These are phyloP conservation scores for Cacoxenus indagator DNA, from an alignment of 2,888 invertebrate genomes.

Conservation along the genomic window DNA sequence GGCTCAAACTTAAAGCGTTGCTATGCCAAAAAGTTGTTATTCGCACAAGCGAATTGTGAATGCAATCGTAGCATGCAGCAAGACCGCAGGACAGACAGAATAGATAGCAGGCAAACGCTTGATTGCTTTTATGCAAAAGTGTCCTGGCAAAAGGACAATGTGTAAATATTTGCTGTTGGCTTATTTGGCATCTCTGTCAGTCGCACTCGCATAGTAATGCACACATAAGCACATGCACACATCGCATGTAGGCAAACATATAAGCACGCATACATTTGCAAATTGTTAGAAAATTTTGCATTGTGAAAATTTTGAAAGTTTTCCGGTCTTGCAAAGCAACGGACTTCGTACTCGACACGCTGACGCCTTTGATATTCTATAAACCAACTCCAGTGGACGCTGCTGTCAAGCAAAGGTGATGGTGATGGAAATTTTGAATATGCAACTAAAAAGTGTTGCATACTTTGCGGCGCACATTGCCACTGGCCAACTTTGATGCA, in stretches of 20 bases:
- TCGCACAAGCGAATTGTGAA: background rate
- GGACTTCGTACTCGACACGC: constrained; percentile 50
- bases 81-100: background rate
- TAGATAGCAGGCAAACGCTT: background rate
- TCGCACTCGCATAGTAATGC: constrained; percentile 21
- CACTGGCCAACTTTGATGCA: constrained; percentile 7
- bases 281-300: constrained; percentile 64
- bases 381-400: constrained; percentile 28
- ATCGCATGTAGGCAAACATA: background rate
- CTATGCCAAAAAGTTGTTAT: constrained; percentile 42
- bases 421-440: constrained; percentile 12
- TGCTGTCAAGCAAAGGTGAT: constrained; percentile 7
- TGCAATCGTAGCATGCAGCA: background rate
- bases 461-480: constrained; percentile 44
- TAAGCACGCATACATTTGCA: constrained; percentile 13
- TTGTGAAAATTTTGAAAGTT: constrained; percentile 60
- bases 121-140: constrained; percentile 22
- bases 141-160: constrained; percentile 28
- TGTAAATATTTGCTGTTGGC: constrained; percentile 33
- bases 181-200: constrained; percentile 29
- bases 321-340: constrained; percentile 31
- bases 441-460: constrained; percentile 54
- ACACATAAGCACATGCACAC: constrained; percentile 30
- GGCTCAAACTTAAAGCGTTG: constrained; percentile 21
- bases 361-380: background rate